Evolutionary conservation across 1,140 invertebrate species (phyloP).

Genomic region (Venturia canescens): DNA sequence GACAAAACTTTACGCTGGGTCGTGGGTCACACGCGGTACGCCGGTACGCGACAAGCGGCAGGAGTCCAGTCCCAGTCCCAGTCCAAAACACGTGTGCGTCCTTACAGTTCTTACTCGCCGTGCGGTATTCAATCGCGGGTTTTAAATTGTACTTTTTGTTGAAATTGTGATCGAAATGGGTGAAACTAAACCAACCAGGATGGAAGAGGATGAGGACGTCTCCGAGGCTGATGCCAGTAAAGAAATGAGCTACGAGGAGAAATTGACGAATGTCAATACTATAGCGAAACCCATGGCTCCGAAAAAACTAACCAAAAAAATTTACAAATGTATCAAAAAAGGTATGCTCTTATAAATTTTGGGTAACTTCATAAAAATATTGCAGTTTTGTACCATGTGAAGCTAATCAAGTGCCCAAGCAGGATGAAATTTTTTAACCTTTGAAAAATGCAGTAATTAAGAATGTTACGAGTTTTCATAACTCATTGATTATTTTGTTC

Average conservation of each 20-base stretch:
- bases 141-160: not conserved
- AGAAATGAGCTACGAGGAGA: constrained; percentile 82
- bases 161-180: constrained; percentile 58
- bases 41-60: not conserved
- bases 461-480: constrained; percentile 19
- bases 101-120: no score
- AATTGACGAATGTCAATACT: constrained; percentile 84
- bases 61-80: no score
- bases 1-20: not conserved
- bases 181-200: constrained; percentile 55
- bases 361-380: constrained; percentile 3
- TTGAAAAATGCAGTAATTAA: constrained; percentile 12
- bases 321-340: constrained; percentile 96
- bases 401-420: no score
- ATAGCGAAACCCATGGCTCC: constrained; percentile 94
- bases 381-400: not conserved
- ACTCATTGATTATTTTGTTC: constrained; percentile 37
- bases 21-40: not conserved
- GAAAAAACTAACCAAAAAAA: constrained; percentile 95
- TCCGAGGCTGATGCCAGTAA: constrained; percentile 58
- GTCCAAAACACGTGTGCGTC: not conserved
- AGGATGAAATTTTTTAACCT: not conserved
- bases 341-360: constrained; percentile 73
- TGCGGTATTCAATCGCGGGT: not conserved
- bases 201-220: constrained; percentile 63